Evolutionary conservation across 2,113 vertebrate genomes (phyloP).

Genomic region (Tinamus guttatus): DNA sequence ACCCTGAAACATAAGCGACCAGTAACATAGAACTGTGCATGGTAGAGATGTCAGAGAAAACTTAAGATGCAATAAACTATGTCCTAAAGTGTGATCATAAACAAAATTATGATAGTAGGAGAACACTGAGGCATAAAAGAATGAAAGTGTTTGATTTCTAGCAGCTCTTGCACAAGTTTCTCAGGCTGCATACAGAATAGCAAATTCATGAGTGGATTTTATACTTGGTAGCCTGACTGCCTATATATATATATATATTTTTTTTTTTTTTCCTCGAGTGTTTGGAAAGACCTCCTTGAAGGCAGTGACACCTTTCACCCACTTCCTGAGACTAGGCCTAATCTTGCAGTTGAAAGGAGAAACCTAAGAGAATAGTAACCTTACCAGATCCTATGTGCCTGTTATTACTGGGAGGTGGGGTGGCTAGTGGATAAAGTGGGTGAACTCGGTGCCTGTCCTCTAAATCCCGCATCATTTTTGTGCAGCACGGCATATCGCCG

Average conservation of each 20-base stretch:
- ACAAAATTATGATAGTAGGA: neutral
- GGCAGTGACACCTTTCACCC: slow-evolving; percentile 8
- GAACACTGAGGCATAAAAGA: neutral
- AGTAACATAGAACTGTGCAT: neutral
- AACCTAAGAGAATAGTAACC: neutral
- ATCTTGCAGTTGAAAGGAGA: slow-evolving; percentile 18
- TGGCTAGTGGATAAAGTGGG: neutral
- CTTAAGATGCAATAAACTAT: neutral
- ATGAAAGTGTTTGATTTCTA: neutral
- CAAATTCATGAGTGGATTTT: neutral
- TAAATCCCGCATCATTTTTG: neutral
- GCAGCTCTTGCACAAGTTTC: neutral
- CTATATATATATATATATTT: no score
- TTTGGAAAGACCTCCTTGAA: neutral
- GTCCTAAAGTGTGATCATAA: neutral
- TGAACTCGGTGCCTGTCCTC: neutral
- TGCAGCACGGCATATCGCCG: neutral
- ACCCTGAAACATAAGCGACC: fast-evolving
- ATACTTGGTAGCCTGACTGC: neutral
- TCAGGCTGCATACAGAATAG: neutral
- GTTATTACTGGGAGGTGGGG: neutral
- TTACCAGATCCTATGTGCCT: neutral
- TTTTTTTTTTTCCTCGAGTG: neutral
- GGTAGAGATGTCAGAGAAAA: neutral
- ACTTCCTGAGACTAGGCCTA: neutral